Evolutionary conservation across 2,113 vertebrate species (phyloP).

Genomic region (Cheilinus undulatus): DNA sequence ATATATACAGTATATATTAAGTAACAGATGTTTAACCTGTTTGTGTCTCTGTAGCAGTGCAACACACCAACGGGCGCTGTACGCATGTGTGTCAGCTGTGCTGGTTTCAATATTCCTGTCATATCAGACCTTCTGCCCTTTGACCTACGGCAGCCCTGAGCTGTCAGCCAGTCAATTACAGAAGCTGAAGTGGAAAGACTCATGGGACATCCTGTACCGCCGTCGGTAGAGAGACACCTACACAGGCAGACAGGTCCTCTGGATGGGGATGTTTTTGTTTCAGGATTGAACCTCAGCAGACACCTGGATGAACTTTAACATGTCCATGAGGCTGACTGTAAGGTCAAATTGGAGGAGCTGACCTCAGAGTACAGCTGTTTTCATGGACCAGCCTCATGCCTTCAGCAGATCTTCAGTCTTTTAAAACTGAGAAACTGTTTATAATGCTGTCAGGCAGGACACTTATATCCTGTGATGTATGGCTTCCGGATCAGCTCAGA

Average conservation of each 20-base stretch:
- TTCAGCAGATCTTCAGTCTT: not conserved
- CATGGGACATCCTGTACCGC: conserved; percentile 77
- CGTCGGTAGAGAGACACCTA: conserved; percentile 33
- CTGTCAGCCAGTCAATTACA: conserved; percentile 72
- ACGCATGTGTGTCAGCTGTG: conserved; percentile 9
- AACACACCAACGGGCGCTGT: conserved; percentile 20
- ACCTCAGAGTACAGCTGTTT: not conserved
- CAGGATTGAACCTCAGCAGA: not conserved
- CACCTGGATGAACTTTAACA: not conserved
- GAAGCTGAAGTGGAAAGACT: conserved; percentile 67
- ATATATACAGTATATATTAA: not conserved
- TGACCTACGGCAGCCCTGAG: conserved; percentile 76
- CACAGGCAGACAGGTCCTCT: not conserved
- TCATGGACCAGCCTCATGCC: not conserved
- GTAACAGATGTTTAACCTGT: not conserved
- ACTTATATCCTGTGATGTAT: not conserved
- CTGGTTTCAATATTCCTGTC: conserved; percentile 51
- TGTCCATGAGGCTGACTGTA: not conserved
- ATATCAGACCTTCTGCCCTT: conserved; percentile 65
- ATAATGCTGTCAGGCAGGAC: not conserved
- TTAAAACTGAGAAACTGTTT: not conserved
- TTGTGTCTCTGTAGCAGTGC: conserved; percentile 37
- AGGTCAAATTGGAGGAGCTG: not conserved
- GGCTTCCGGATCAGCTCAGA: not conserved
- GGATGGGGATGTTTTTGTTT: not conserved